Base-by-base conservation (phyloP, 2,888 invertebrate species). In the Amblyjoppa proteus region DNA sequence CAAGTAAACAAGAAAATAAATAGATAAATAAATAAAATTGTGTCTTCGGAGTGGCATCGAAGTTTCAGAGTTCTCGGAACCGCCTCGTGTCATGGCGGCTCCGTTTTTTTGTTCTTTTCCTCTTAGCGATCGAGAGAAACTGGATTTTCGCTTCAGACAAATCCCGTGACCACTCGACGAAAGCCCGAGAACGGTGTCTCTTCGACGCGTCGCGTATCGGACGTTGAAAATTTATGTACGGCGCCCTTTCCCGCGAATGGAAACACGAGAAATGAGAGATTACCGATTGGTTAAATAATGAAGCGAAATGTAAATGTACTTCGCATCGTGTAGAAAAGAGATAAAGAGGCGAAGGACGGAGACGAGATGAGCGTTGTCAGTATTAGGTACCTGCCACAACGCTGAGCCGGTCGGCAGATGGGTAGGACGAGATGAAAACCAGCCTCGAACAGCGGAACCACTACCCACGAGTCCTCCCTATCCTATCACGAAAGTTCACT, bases 201-300 rank as follows among this genome's bases (percentile, higher is more conserved):
- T 28, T 34, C 16, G 41, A 5, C 45, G 51, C 70, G 28, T 28
- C 49, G 31, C 51, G 77, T 11, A 34, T 56, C 38, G 64, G 25
- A 38, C 34, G 53, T 75, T 61, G 78, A 87, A 87, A 89, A 87
- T 85, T 76, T 84, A 88, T 86, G 86, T 56, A 84, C 77, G 83
- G 56, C 74, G 70, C 45, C 66, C 71, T 77, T 80, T 53, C 16
- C 74, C 77, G 64, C 13, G 16, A 87, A 82, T 84, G 86, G 87
- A 88, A 88, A 88, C 87, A 89, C 89, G 89, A 87, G 87, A 88
- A 85, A 85, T 81, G 84, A 64, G 75, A 68, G 74, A 28, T 80
- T 68, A 89, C 89, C 90, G 90, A 91, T 90, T 90, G 90, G 90
- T 88, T 91, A 91, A 92, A 91, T 91, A 92, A 91, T 91, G 89